A percentile compares a stretch with the other conserved stretches of the same genome.
Evolutionary conservation across 37 sponge, comb jelly and placozoan species (phyloP).

Genomic region (Diacarnus erythraeanus): DNA sequence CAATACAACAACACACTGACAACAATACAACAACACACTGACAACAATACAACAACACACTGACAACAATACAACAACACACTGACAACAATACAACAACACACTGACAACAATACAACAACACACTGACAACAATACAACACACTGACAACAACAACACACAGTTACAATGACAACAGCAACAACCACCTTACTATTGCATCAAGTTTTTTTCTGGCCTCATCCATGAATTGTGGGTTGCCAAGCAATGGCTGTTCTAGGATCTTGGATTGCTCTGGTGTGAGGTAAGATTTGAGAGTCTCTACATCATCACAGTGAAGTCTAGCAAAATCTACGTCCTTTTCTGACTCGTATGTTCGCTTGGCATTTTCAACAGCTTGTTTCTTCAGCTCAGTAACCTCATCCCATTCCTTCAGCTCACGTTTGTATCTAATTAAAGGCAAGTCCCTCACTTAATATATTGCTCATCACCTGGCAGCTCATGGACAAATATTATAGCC

Average conservation of each 20-base stretch:
- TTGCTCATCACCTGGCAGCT: too few species aligned
- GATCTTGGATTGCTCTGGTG: conserved; percentile 26
- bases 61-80: not conserved
- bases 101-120: not conserved
- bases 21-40: not conserved
- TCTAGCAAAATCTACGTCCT: not conserved
- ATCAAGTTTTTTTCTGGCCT: not conserved
- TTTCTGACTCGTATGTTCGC: not conserved
- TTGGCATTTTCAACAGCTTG: conserved; percentile 2
- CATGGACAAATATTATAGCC: too few species aligned
- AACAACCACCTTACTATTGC: not conserved
- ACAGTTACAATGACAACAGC: not conserved
- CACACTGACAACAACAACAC: not conserved
- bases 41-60: not conserved
- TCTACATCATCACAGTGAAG: conserved; percentile 11
- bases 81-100: not conserved
- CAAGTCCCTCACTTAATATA: too few species aligned
- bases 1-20: not conserved
- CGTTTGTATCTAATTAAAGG: conserved; percentile 35
- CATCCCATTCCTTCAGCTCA: conserved; percentile 42
- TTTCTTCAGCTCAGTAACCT: conserved; percentile 4
- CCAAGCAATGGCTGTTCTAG: not conserved
- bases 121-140: not conserved
- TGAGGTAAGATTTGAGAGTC: conserved; percentile 29
- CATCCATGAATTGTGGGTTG: not conserved